Base-by-base conservation (phyloP, 1,140 invertebrate species). In the Scaptodrosophila lebanonensis region DNA sequence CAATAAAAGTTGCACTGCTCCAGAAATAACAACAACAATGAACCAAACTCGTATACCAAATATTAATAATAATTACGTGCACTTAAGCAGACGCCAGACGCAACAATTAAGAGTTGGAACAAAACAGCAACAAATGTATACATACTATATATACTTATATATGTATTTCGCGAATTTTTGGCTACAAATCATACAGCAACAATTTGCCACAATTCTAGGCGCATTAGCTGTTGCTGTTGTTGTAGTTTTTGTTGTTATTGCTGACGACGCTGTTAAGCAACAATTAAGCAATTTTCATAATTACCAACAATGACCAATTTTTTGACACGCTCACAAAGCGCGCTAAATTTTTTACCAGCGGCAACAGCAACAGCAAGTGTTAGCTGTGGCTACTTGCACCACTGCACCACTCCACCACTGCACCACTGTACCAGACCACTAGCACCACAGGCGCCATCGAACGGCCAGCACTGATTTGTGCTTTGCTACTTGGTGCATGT, bases 251-350 rank as follows among this genome's bases (percentile, higher is more conserved):
- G 44, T 47, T 54, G 65, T 43, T 71, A 60, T 39, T 51, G 60
- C 51, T 47, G 62, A 43, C 51, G 48, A 36, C 42, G 36, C 48
- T 61, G 75, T 79, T 79, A 68, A 68, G 76, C 69, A 82, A 75
- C 76, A 82, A 82, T 82, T 82, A 82, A 82, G 75, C 75, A 82
- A 82, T 82, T 82, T 83, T 82, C 69, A 82, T 82, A 82, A 82
- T 82, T 82, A 82, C 76, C 65, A 82, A 83, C 75, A 82, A 82
- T 82, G 75, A 82, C 69, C 75, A 82, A 82, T 83, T 82, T 75
- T 82, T 82, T 82, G 75, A 82, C 75, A 82, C 75, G 75, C 75
- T 82, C 72, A 75, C 68, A 79, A 77, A 69, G 69, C 72, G 68
- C 72, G 59, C 68, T 73, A 79, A 68, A 65, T 73, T 79, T 77